A percentile compares a stretch with the other conserved stretches of the same genome.
These are phyloP conservation scores for Coptotermes formosanus DNA, from an alignment of 1,140 invertebrate species.

Conservation along the genomic window DNA sequence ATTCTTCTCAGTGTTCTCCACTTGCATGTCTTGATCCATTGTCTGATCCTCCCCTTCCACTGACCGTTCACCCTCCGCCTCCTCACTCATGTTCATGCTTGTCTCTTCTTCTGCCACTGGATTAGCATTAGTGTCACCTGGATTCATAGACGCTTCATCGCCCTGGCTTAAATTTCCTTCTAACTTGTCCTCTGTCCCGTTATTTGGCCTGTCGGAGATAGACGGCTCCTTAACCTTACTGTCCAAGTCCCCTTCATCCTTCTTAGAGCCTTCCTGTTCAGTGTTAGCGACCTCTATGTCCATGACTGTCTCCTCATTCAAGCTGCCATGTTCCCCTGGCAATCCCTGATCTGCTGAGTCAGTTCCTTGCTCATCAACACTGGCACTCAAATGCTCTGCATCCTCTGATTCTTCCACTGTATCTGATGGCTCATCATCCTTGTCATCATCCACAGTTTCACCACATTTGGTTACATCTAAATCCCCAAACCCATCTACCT, in stretches of 20 bases:
- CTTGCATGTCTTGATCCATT: background rate
- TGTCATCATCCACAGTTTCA: background rate
- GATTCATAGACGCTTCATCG: slow-evolving; percentile 7
- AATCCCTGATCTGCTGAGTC: background rate
- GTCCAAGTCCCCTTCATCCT: background rate
- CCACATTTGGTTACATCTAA: background rate
- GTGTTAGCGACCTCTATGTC: background rate
- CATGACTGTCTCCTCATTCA: background rate
- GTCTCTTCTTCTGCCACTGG: slow-evolving; percentile 7
- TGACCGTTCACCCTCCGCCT: background rate
- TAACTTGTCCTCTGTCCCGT: background rate
- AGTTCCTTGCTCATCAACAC: background rate
- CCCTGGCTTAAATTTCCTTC: background rate
- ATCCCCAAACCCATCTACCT: background rate
- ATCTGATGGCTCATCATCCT: slow-evolving; percentile 2
- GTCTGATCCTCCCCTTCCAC: background rate
- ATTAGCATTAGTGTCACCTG: background rate
- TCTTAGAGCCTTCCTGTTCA: background rate
- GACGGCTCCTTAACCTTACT: background rate
- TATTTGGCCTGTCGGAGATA: background rate
- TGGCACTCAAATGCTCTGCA: background rate
- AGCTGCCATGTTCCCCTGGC: background rate
- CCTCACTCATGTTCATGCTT: background rate
- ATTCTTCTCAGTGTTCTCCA: background rate
- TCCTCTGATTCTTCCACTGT: background rate